phyloP scores from a whole-genome alignment of 37 sponge, comb jelly and placozoan genomes.

The Ianthella basta region DNA sequence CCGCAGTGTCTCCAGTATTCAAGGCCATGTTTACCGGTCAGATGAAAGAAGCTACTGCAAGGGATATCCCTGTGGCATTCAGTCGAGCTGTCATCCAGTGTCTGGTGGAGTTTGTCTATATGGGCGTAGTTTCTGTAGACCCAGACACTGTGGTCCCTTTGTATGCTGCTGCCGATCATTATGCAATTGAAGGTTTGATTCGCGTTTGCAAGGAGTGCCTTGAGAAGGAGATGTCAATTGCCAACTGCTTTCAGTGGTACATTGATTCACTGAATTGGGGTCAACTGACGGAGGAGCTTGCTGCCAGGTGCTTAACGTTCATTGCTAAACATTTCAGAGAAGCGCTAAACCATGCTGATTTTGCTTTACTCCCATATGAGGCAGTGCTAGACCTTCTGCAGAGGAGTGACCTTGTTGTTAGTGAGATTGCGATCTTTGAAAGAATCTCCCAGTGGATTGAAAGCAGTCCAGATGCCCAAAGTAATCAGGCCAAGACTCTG shows the following conservation, averaged over 20 bases:
- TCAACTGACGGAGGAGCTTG: constrained; percentile 23
- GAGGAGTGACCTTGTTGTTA: neutral
- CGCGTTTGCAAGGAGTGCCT: neutral
- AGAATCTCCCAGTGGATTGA: neutral
- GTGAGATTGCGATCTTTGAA: neutral
- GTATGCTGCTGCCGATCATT: constrained; percentile 16
- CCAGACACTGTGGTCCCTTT: neutral
- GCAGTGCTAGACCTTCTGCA: neutral
- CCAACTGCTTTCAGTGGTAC: constrained; percentile 19
- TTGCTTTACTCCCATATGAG: constrained; percentile 2
- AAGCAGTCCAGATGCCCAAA: neutral
- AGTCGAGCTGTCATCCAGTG: neutral
- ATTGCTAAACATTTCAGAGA: neutral
- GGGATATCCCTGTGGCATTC: neutral
- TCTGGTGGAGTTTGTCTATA: neutral
- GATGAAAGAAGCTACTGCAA: constrained; percentile 12
- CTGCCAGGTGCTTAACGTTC: neutral
- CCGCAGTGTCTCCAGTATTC: constrained; percentile 3
- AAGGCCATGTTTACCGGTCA: constrained; percentile 14
- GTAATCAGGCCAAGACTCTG: neutral
- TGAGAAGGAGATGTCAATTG: neutral
- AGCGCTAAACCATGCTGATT: neutral
- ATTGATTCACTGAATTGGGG: constrained; percentile 17
- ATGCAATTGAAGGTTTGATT: neutral
- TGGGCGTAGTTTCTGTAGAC: neutral